These are phyloP conservation scores for Acleris laterana DNA, from an alignment of 2,888 invertebrate species.

Conservation along the genomic window DNA sequence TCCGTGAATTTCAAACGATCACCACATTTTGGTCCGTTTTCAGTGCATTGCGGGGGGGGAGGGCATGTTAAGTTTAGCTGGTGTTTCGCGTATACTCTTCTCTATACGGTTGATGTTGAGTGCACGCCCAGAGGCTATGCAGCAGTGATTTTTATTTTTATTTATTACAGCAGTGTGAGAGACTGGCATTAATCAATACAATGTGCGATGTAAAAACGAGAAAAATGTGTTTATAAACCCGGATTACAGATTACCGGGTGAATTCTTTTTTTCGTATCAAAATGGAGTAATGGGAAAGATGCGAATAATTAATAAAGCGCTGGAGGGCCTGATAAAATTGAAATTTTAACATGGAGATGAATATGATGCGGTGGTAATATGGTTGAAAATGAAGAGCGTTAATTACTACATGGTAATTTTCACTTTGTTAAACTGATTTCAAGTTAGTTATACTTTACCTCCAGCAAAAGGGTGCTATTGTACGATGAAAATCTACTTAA, in stretches of 20 bases:
- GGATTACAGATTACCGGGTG: slow-evolving; percentile 51
- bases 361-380: background rate
- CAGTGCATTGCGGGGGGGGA: slow-evolving; percentile 35
- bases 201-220: slow-evolving; percentile 54
- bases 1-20: slow-evolving; percentile 43
- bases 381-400: no score
- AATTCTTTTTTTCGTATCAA: slow-evolving; percentile 27
- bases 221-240: slow-evolving; percentile 51
- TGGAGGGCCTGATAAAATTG: background rate
- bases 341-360: background rate
- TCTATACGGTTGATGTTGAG: slow-evolving; percentile 52
- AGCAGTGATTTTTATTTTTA: slow-evolving; percentile 63
- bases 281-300: background rate
- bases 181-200: slow-evolving; percentile 70
- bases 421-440: no score
- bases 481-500: no score
- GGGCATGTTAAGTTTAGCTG: slow-evolving; percentile 43
- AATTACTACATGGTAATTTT: no score
- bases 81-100: slow-evolving; percentile 45
- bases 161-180: slow-evolving; percentile 61
- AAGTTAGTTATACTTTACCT: no score
- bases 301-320: slow-evolving; percentile 12
- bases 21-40: slow-evolving; percentile 43
- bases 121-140: slow-evolving; percentile 57
- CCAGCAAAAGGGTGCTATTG: no score